phyloP scores from a whole-genome alignment of 2,113 vertebrate genomes.

The Mormyrus iriodes region DNA sequence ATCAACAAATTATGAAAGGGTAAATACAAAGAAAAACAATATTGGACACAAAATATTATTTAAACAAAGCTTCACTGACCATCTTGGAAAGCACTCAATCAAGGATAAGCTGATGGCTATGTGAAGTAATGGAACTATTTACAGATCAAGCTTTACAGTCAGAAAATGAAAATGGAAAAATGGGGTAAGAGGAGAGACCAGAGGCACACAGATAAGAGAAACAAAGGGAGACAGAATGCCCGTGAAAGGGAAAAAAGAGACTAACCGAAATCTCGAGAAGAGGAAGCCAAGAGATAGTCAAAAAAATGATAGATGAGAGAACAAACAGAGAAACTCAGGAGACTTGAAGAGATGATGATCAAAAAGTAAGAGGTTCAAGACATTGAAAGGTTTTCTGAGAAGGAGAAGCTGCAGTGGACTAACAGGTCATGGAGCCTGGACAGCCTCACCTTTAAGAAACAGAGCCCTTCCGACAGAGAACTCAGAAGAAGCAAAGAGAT shows the following conservation, averaged over 20 bases:
- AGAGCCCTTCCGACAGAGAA: not conserved
- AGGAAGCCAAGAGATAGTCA: not conserved
- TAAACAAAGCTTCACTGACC: not conserved
- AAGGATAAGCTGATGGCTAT: not conserved
- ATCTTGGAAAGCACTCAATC: not conserved
- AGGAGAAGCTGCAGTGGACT: not conserved
- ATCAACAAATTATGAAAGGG: not conserved
- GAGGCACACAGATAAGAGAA: not conserved
- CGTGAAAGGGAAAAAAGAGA: not conserved
- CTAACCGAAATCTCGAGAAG: not conserved
- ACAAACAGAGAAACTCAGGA: not conserved
- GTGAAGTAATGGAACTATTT: not conserved
- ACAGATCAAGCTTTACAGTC: not conserved
- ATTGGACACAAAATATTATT: not conserved
- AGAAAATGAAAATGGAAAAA: not conserved
- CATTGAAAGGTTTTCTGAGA: not conserved
- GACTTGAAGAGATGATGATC: not conserved
- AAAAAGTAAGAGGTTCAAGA: not conserved
- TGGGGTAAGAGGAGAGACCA: not conserved
- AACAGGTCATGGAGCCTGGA: not conserved
- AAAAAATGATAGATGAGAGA: not conserved
- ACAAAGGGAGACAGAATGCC: not conserved
- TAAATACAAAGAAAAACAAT: not conserved
- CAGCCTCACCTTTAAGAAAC: not conserved
- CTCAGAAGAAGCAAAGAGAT: not conserved